Conservation (phyloP, 2,113 vertebrate genomes). For the Ptychochromis oligacanthus region DNA sequence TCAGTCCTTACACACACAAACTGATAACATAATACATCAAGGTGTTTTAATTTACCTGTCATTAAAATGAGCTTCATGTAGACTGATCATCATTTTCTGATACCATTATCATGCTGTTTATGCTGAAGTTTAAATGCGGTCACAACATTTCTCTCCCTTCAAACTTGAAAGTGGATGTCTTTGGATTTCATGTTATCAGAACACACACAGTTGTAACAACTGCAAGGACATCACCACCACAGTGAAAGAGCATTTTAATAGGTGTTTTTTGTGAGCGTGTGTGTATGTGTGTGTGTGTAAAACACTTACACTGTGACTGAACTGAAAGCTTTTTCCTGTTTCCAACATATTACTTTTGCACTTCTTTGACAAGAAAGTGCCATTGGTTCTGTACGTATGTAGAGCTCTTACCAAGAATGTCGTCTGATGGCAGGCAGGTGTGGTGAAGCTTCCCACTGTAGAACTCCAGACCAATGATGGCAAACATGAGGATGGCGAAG, state of each 20-base stretch:
- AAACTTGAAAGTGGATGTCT: neutral
- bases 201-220: neutral
- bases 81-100: neutral
- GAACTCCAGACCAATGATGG: constrained; percentile 86
- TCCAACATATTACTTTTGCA: neutral
- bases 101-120: neutral
- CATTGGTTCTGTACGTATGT: neutral
- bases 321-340: neutral
- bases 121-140: neutral
- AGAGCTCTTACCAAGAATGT: constrained; percentile 72
- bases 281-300: neutral
- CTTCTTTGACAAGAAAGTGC: neutral
- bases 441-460: constrained; percentile 86
- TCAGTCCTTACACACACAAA: neutral
- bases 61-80: neutral
- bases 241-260: neutral
- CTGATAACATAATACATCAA: neutral
- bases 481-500: constrained; percentile 87
- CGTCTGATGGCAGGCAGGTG: constrained; percentile 75
- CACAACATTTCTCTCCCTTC: neutral
- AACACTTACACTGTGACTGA: neutral
- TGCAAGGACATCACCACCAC: neutral
- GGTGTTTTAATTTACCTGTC: neutral
- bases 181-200: neutral
- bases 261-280: neutral